Evolutionary conservation across 1,140 invertebrate species (phyloP).

Genomic region (Lepidurus apus): DNA sequence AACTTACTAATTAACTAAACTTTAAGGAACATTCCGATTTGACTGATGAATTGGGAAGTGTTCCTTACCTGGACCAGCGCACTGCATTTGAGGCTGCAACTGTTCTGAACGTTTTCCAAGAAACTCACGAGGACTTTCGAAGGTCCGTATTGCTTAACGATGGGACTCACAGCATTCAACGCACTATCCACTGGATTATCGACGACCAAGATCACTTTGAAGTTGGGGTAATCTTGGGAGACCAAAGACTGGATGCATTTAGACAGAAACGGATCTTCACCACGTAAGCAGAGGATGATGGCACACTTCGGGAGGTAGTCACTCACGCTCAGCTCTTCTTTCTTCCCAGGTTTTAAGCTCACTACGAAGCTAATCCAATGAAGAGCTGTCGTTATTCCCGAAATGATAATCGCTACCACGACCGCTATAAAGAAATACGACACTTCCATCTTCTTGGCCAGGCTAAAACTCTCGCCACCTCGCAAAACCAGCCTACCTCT

Average conservation of each 20-base stretch:
- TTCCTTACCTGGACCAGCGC: not conserved
- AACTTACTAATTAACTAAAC: not conserved
- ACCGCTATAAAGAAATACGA: not conserved
- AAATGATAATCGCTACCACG: not conserved
- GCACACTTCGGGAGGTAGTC: constrained; percentile 20
- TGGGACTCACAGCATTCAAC: not conserved
- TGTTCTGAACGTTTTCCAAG: constrained; percentile 1
- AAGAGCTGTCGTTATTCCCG: not conserved
- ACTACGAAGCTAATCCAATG: not conserved
- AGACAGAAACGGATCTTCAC: constrained; percentile 14
- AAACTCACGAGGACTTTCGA: constrained; percentile 17
- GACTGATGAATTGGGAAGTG: not conserved
- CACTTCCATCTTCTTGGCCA: not conserved
- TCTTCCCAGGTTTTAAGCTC: not conserved
- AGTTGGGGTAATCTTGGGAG: constrained; percentile 19
- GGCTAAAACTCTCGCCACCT: no score
- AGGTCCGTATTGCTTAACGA: constrained; percentile 11
- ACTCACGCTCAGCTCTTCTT: not conserved
- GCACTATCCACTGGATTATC: constrained; percentile 24
- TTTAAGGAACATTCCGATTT: no score
- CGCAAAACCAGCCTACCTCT: no score
- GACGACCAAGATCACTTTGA: constrained; percentile 19
- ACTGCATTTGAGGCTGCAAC: constrained; percentile 25
- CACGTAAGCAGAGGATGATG: constrained; percentile 25
- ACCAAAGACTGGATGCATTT: constrained; percentile 18